Evolutionary conservation across 2,888 invertebrate genomes (phyloP).

Genomic region (Cantharis lateralis): DNA sequence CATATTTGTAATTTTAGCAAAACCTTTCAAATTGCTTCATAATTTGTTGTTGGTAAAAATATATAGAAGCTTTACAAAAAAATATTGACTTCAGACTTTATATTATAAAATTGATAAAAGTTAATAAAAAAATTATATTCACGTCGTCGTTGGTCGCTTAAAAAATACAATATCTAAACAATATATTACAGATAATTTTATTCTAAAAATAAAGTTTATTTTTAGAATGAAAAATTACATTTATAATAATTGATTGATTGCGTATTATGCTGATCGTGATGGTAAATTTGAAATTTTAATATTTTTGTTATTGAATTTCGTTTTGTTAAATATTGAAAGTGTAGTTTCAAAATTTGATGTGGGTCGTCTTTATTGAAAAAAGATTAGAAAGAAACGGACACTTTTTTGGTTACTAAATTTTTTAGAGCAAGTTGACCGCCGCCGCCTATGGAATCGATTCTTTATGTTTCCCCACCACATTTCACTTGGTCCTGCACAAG

Average conservation of each 20-base stretch:
- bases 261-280: neutral
- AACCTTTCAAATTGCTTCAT: neutral
- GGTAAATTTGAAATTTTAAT: neutral
- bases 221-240: neutral
- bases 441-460: conserved; percentile 32
- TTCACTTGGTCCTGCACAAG: conserved; percentile 32
- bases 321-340: neutral
- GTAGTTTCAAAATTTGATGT: neutral
- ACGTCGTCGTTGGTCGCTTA: neutral
- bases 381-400: conserved; percentile 5
- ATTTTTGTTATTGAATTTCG: neutral
- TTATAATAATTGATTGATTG: conserved; percentile 1
- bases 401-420: conserved; percentile 10
- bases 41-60: neutral
- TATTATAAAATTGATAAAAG: neutral
- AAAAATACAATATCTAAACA: neutral
- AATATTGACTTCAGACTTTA: neutral
- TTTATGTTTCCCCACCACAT: conserved; percentile 31
- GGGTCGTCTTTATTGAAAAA: neutral
- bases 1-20: neutral
- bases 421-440: conserved; percentile 20
- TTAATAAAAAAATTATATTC: neutral
- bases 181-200: no score
- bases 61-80: neutral
- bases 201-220: neutral